These are phyloP conservation scores for Piscicola geometra DNA, from an alignment of 2,888 invertebrate species.

Conservation along the genomic window DNA sequence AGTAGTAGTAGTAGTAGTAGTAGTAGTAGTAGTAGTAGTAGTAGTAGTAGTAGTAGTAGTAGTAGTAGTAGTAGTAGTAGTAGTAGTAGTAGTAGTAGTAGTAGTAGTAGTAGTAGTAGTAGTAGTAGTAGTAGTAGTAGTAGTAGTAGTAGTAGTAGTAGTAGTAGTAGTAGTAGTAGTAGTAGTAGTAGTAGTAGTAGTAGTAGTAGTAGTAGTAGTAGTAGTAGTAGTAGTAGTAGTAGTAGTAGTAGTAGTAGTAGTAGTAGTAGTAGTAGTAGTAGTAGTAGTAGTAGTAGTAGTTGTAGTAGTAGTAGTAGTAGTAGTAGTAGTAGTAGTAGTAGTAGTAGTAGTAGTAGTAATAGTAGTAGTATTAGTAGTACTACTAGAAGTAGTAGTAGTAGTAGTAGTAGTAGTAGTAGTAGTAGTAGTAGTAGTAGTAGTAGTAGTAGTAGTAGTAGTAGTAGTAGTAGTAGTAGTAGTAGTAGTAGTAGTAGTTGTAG, in stretches of 20 bases:
- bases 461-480: too few relatives aligned
- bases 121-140: slow-evolving; percentile 9
- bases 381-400: too few relatives aligned
- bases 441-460: too few relatives aligned
- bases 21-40: slow-evolving; percentile 8
- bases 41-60: slow-evolving; percentile 9
- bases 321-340: not conserved
- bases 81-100: slow-evolving; percentile 9
- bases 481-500: too few relatives aligned
- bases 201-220: slow-evolving; percentile 8
- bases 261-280: slow-evolving; percentile 6
- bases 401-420: not conserved
- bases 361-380: too few relatives aligned
- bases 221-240: slow-evolving; percentile 9
- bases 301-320: slow-evolving; percentile 12
- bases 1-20: slow-evolving; percentile 9
- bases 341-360: not conserved
- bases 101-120: slow-evolving; percentile 9
- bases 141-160: slow-evolving; percentile 9
- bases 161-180: too few relatives aligned
- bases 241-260: slow-evolving; percentile 9
- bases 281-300: slow-evolving; percentile 8
- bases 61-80: slow-evolving; percentile 9
- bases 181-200: slow-evolving; percentile 6
- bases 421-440: not conserved